phyloP scores from a whole-genome alignment of 2,797 vertebrate species.

The Myotis findleyi region DNA sequence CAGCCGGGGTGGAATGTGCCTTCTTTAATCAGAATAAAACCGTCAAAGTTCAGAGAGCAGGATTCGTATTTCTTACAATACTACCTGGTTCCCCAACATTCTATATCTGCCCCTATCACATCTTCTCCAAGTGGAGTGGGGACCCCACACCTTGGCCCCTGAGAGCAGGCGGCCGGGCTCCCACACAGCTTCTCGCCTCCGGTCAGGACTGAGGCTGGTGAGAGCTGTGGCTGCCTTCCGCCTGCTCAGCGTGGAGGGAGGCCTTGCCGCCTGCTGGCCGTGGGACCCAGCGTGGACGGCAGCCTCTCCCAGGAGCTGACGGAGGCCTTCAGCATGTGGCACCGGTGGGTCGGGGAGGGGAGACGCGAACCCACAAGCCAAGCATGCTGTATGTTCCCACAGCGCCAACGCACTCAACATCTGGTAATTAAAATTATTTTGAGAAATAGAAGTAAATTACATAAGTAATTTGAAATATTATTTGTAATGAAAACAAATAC shows the following conservation, averaged over 20 bases:
- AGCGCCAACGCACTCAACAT: neutral
- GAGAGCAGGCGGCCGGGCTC: neutral
- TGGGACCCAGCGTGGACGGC: rapidly evolving
- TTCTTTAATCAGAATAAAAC: no score
- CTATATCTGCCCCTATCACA: no score
- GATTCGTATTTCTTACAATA: no score
- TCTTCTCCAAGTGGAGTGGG: neutral
- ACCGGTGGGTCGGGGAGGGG: no score
- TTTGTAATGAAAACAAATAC: neutral
- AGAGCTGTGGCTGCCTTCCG: neutral
- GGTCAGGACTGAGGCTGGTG: no score
- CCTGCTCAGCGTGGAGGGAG: neutral
- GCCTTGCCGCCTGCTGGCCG: rapidly evolving
- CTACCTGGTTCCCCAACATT: no score
- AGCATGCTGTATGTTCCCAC: neutral
- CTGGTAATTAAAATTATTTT: neutral
- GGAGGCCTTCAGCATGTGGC: no score
- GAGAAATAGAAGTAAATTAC: neutral
- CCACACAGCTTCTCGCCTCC: neutral
- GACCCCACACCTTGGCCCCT: no score
- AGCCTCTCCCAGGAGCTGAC: no score
- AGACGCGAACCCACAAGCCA: neutral
- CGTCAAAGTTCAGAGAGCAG: rapidly evolving
- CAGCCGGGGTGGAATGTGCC: no score
- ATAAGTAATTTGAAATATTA: neutral